Base-by-base conservation (phyloP, 2,113 vertebrate species). In the Semnornis frantzii region DNA sequence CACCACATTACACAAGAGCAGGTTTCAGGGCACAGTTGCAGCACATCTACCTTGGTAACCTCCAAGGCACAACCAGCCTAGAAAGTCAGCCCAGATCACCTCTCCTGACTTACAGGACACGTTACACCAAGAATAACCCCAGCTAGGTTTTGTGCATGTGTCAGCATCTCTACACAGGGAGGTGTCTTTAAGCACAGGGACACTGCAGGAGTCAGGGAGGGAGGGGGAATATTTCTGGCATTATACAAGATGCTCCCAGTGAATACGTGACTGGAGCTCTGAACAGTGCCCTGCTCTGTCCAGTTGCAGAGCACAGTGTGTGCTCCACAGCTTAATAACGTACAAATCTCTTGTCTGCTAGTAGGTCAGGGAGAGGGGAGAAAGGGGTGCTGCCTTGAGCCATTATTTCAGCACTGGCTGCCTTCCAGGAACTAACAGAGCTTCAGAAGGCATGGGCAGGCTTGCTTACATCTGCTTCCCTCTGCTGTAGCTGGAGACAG, bases 381-480 rank as follows among this genome's bases (percentile, higher is more conserved):
- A 66, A 9, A 31, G 69, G 69, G 90, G 70, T 70, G 77, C 89
- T 2, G 82, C 77, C 82, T 88, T 30, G 1, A 95, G 87, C 85
- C 93, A 14, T 79, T 72, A 69, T 84, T 95, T 7, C 89, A 93
- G 90, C 59, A 4, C 90, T 96, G 95, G 96, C 95, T 90, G 82
- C 95, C 80, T 92, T 92, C 95, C 95, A 95, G 94, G 69, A 86
- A 21, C 89, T 83, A 70, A 6, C 54, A 72, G 82, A 83, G 81
- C 93, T 68, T 33, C 94, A 71, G 79, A 50, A 90, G 89, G 72
- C 76, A 44, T 0, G 0, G 79, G 55, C 83, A 82, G 94, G 80
- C 87, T 42, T 82, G 82, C 96, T 76, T 85, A 50, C 93, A 95
- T 94, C 95, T 96, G 93, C 95, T 87, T 91, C 85, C 85, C 85